phyloP scores from a whole-genome alignment of 2,113 vertebrate species.

The Bostrychus sinensis region DNA sequence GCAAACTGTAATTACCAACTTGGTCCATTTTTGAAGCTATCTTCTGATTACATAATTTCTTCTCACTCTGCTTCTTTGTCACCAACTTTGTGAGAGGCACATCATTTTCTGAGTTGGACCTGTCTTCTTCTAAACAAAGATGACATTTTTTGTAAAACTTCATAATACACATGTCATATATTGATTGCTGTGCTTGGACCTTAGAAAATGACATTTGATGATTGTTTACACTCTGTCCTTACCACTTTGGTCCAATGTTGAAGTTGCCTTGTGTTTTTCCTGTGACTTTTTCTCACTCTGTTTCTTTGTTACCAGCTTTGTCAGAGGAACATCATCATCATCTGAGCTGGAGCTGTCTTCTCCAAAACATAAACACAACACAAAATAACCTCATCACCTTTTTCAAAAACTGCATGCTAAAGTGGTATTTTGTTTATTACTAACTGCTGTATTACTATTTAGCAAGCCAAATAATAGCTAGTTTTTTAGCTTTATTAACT shows the following conservation, averaged over 20 bases:
- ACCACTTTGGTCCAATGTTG: slow-evolving; percentile 35
- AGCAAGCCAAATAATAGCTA: too few relatives aligned
- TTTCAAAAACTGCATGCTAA: too few relatives aligned
- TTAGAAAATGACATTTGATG: too few relatives aligned
- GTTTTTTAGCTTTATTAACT: too few relatives aligned
- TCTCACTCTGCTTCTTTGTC: background rate
- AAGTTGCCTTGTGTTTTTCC: slow-evolving; percentile 11
- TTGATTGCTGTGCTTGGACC: background rate
- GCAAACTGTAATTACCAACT: too few relatives aligned
- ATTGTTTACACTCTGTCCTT: background rate
- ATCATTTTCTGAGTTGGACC: background rate
- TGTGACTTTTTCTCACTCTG: slow-evolving; percentile 1
- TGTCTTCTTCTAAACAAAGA: background rate
- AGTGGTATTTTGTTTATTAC: too few relatives aligned
- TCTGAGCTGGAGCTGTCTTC: slow-evolving; percentile 38
- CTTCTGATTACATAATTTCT: background rate
- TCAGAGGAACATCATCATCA: slow-evolving; percentile 35
- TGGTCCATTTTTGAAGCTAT: too few relatives aligned
- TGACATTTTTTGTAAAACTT: too few relatives aligned
- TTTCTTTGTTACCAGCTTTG: slow-evolving; percentile 24
- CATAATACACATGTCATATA: background rate
- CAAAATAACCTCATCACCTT: too few relatives aligned
- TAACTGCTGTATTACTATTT: too few relatives aligned
- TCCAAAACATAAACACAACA: slow-evolving; percentile 24
- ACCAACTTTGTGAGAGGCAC: background rate